Conservation (phyloP, 2,888 invertebrate genomes). For the Thalpophila matura region DNA sequence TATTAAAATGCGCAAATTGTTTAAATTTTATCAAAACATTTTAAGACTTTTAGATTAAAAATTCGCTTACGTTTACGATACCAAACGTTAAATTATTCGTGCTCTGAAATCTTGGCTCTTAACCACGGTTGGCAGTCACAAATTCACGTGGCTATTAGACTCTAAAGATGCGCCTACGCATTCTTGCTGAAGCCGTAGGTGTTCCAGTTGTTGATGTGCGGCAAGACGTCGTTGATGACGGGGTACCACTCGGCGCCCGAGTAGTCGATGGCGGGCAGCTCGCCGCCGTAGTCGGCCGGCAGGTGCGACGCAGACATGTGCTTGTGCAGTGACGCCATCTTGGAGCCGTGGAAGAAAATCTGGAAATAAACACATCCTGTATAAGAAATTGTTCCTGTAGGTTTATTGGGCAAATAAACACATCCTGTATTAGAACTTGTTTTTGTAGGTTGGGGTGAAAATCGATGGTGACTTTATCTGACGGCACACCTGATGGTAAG, state of each 20-base stretch:
- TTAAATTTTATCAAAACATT: too few relatives aligned
- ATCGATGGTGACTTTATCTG: too few relatives aligned
- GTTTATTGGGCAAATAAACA: too few relatives aligned
- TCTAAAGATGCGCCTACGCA: constrained; percentile 68
- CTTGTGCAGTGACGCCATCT: constrained; percentile 95
- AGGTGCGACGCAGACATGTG: constrained; percentile 92
- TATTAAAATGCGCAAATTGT: too few relatives aligned
- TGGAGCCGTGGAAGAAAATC: constrained; percentile 96
- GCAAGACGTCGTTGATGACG: constrained; percentile 91
- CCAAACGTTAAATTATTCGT: too few relatives aligned
- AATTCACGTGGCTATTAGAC: constrained; percentile 20
- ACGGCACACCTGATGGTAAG: too few relatives aligned
- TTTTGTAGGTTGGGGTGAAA: too few relatives aligned
- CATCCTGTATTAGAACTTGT: too few relatives aligned
- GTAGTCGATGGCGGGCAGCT: constrained; percentile 94
- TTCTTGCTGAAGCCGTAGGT: constrained; percentile 92
- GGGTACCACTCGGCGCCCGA: constrained; percentile 95
- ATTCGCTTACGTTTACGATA: too few relatives aligned
- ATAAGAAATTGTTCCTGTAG: background rate
- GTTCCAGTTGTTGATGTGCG: constrained; percentile 93
- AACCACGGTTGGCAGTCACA: constrained; percentile 39
- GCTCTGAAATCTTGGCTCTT: constrained; percentile 20
- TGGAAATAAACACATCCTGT: constrained; percentile 76
- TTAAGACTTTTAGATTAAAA: too few relatives aligned
- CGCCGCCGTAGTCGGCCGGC: constrained; percentile 95